Percentiles rank a stretch among this genome's conserved stretches.
Conservation (phyloP, 1,140 invertebrate genomes). For the Drosophila subpulchrella region DNA sequence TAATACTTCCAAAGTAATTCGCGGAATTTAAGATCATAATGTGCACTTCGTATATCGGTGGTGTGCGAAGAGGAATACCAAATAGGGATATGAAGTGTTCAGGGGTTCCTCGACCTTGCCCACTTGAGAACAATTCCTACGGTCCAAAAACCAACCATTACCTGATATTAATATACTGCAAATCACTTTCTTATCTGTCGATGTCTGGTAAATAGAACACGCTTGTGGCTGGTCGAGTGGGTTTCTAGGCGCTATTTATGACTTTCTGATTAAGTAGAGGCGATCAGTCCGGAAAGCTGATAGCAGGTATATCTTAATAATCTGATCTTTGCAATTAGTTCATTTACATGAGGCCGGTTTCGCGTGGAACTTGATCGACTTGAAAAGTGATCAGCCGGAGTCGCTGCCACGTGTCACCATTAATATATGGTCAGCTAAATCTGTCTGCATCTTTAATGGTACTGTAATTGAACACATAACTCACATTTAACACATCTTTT, state of each 20-base stretch:
- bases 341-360: conserved; percentile 9
- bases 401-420: conserved; percentile 7
- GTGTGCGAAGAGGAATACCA: neutral
- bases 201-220: neutral
- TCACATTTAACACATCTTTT: conserved; percentile 8
- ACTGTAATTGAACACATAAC: conserved; percentile 24
- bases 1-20: neutral
- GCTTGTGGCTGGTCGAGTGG: neutral
- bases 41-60: neutral
- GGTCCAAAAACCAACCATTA: neutral
- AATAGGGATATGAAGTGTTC: neutral
- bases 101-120: conserved; percentile 10
- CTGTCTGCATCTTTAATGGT: conserved; percentile 11
- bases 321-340: conserved; percentile 15
- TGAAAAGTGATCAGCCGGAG: conserved; percentile 1
- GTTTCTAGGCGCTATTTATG: conserved; percentile 14
- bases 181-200: conserved; percentile 23
- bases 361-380: conserved; percentile 10
- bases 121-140: conserved; percentile 1
- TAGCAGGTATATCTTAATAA: conserved; percentile 6
- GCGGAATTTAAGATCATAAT: neutral
- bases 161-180: neutral
- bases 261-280: conserved; percentile 10
- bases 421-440: conserved; percentile 6
- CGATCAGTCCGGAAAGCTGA: conserved; percentile 19